These are phyloP conservation scores for Agrochola litura DNA, from an alignment of 2,888 invertebrate genomes.

Conservation along the genomic window DNA sequence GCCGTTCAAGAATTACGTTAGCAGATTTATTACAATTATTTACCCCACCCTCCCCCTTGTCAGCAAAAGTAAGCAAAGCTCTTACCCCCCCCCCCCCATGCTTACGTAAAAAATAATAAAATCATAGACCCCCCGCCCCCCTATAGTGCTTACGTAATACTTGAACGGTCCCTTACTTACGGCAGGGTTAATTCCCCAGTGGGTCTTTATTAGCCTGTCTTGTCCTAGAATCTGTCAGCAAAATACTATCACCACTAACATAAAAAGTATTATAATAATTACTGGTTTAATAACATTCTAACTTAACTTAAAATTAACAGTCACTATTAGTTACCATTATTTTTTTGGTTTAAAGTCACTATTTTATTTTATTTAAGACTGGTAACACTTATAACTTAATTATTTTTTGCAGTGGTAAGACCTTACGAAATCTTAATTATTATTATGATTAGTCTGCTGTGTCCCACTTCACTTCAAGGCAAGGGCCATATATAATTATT, in stretches of 20 bases:
- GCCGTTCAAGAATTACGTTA: too few species aligned
- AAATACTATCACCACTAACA: constrained; percentile 33
- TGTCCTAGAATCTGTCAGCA: constrained; percentile 44
- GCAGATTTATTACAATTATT: too few species aligned
- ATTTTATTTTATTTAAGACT: constrained; percentile 69
- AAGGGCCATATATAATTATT: background rate
- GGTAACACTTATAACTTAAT: constrained; percentile 64
- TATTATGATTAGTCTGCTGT: background rate
- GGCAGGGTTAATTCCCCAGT: too few species aligned
- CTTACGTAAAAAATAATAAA: too few species aligned
- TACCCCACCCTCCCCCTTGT: too few species aligned
- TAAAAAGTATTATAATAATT: constrained; percentile 63
- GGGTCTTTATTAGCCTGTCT: too few species aligned
- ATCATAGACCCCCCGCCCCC: too few species aligned
- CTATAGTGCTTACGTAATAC: too few species aligned
- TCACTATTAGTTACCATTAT: constrained; percentile 63
- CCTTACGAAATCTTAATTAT: constrained; percentile 11
- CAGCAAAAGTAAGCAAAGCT: too few species aligned
- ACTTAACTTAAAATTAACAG: constrained; percentile 41
- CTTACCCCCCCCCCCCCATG: too few species aligned
- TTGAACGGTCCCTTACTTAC: too few species aligned
- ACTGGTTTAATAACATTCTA: constrained; percentile 43
- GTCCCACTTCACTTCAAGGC: too few species aligned
- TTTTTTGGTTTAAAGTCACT: constrained; percentile 64
- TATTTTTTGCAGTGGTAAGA: constrained; percentile 50